Evolutionary conservation across 64 coral and sea anemone species (phyloP), one percentile per base, ranked within the genome.

Genomic region (Stichodactyla mertensii): DNA sequence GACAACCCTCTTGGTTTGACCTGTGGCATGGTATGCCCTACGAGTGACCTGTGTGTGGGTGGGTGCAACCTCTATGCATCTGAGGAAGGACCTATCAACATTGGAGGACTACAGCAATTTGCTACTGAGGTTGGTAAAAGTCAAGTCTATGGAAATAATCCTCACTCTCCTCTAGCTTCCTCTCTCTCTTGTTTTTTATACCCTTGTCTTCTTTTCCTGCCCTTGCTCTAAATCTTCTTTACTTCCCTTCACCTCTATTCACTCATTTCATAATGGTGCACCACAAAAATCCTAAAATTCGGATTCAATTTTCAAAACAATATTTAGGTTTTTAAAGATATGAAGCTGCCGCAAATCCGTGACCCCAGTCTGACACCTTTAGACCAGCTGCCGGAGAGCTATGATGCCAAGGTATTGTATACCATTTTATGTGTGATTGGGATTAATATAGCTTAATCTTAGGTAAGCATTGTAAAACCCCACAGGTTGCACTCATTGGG

Each of bases 81-180:
- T 54, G 96, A 98, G n/a, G 96, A 98, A 88, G 96, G 96, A 11
- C 96, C 96, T 6, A 98, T 98, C 52, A 98, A 98, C 56, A 98
- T 98, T 57, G 97, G 97, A 59, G 97, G 97, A 11, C 79, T 99
- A 15, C 97, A 99, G 27, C 97, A 99, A 87, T 99, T 99, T 88
- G 90, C 97, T 31, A 99, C 97, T 55, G 97, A 99, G 85, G 97
- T 99, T 85, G 20, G 57, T 81, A 71, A 45, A 45, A 45, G 36
- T 45, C 36, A 45, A 45, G 19, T 66, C 23, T n/a, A 22, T 9
- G 0, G 4, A 4, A 20, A 4, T 66, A 4, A 59, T 16, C 4
- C 11, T n/a, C 0, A 0, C 22, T 66, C 19, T 66, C 62, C 62
- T 61, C 59, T 61, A 16, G 59, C 59, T 16, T 16, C 18, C 59